Evolutionary conservation across 2,888 invertebrate genomes (phyloP).

Genomic region (Lasioglossum marginatum): DNA sequence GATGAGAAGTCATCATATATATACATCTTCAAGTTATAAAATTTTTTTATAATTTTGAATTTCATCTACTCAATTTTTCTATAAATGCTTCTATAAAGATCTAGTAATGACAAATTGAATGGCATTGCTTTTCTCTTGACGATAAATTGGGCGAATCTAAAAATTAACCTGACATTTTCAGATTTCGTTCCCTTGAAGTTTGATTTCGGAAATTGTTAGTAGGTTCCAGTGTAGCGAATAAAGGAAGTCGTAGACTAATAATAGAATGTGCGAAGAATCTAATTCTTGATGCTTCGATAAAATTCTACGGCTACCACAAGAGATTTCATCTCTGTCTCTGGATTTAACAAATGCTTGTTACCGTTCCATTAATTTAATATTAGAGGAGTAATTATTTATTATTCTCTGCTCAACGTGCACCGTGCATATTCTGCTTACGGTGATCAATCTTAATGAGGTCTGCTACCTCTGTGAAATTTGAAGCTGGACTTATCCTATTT

Average conservation of each 20-base stretch:
- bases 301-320: no score
- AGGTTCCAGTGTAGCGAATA: not conserved
- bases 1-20: no score
- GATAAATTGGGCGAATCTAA: not conserved
- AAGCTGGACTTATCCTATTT: conserved; percentile 11
- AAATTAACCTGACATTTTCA: not conserved
- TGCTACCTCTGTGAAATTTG: conserved; percentile 22
- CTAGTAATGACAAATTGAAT: not conserved
- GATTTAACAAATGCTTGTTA: not conserved
- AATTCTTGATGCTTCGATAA: not conserved
- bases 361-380: not conserved
- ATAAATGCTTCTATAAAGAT: no score
- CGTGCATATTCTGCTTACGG: not conserved
- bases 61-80: no score
- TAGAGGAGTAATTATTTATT: not conserved
- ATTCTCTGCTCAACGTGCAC: not conserved
- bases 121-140: not conserved
- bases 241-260: not conserved
- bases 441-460: conserved; percentile 40
- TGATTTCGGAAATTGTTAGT: not conserved
- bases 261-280: not conserved
- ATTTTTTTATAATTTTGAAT: no score
- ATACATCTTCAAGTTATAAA: no score
- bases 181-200: not conserved
- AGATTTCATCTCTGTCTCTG: not conserved